Conservation (phyloP, 2,113 vertebrate genomes). For the Bos indicus region DNA sequence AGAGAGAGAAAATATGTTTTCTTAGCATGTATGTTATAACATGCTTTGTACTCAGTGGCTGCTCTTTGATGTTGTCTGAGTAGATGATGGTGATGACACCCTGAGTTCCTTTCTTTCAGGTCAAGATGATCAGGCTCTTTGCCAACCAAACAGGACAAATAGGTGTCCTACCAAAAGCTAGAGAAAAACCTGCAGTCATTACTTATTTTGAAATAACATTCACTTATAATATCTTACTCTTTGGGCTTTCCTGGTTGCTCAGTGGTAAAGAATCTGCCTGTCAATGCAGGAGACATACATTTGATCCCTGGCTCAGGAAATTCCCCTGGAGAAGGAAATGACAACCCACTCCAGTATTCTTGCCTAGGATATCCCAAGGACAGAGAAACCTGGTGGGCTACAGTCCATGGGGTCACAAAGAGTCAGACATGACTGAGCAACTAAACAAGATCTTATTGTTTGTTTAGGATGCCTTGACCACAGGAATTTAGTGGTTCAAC, state of each 20-base stretch:
- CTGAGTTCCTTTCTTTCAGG: constrained; percentile 4
- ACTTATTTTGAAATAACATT: constrained; percentile 29
- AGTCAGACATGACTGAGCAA: background rate
- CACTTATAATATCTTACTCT: background rate
- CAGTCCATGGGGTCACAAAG: background rate
- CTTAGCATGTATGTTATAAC: background rate
- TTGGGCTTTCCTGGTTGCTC: background rate
- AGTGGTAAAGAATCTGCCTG: background rate
- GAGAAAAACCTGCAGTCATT: background rate
- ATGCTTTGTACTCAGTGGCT: background rate
- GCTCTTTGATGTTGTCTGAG: background rate
- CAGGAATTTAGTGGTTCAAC: background rate
- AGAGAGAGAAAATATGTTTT: background rate
- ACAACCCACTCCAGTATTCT: background rate
- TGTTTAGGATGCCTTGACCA: background rate
- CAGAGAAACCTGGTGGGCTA: background rate
- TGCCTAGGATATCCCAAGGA: background rate
- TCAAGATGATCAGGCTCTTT: background rate
- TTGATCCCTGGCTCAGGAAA: background rate
- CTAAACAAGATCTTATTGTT: background rate
- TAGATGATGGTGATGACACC: background rate
- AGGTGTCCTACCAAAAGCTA: background rate
- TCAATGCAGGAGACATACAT: background rate
- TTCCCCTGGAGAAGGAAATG: background rate
- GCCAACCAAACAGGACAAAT: background rate